phyloP scores from a whole-genome alignment of 2,797 vertebrate genomes.

The Enoplosus armatus region DNA sequence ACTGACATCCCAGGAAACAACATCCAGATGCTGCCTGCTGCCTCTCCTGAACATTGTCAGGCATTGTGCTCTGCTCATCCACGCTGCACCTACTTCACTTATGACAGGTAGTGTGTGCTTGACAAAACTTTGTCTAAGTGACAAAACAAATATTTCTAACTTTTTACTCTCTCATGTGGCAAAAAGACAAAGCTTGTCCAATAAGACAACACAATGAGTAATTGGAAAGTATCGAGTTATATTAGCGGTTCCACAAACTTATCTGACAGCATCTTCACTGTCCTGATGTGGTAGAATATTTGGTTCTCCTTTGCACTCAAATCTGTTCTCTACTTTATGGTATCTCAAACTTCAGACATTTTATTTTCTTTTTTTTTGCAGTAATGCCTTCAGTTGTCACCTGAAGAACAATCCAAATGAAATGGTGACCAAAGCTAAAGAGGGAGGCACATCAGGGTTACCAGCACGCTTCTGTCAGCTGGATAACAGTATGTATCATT shows the following conservation, averaged over 20 bases:
- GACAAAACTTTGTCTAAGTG: background rate
- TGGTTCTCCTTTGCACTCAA: background rate
- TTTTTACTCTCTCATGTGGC: background rate
- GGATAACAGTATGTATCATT: slow-evolving; percentile 44
- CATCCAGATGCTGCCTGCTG: slow-evolving; percentile 13
- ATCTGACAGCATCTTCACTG: background rate
- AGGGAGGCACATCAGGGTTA: slow-evolving; percentile 60
- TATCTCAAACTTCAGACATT: rapidly evolving
- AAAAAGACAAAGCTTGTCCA: background rate
- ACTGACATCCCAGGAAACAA: slow-evolving; percentile 49
- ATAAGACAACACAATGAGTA: background rate
- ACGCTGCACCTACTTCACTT: slow-evolving; percentile 73
- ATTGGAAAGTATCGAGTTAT: background rate
- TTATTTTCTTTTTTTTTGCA: slow-evolving; percentile 27
- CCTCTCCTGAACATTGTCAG: slow-evolving; percentile 73
- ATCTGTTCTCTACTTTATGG: background rate
- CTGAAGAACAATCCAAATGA: slow-evolving; percentile 61
- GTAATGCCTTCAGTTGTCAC: slow-evolving; percentile 37
- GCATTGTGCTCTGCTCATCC: slow-evolving; percentile 72
- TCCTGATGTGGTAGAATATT: background rate
- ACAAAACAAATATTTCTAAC: background rate
- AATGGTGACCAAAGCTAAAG: background rate
- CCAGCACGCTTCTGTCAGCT: slow-evolving; percentile 61
- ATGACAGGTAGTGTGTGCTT: slow-evolving; percentile 23
- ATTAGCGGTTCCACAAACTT: background rate